Conservation (phyloP, 2,113 vertebrate genomes). For the Rutilus rutilus region DNA sequence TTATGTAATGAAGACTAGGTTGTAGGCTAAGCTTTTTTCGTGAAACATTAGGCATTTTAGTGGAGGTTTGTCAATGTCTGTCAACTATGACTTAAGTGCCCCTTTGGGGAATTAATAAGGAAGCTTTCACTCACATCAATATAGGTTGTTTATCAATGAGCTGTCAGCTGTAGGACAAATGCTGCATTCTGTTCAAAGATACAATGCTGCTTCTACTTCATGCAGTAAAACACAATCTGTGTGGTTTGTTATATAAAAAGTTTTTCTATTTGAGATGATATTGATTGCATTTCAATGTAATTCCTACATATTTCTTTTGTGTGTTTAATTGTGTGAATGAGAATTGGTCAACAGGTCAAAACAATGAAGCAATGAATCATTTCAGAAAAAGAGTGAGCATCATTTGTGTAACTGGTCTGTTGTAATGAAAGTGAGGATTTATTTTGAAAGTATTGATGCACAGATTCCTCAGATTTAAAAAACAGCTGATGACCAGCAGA, state of each 20-base stretch:
- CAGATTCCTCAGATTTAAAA: no score
- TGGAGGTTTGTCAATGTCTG: slow-evolving; percentile 7
- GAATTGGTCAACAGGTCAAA: no score
- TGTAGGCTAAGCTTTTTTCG: slow-evolving; percentile 35
- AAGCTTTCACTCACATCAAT: slow-evolving; percentile 24
- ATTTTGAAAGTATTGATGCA: background rate
- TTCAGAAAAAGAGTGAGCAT: background rate
- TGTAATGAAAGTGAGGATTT: background rate
- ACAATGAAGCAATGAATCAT: background rate
- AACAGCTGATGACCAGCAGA: no score
- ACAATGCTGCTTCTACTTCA: background rate
- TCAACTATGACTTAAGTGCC: slow-evolving; percentile 25
- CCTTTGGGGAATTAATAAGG: slow-evolving; percentile 33
- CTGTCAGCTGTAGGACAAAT: slow-evolving; percentile 2
- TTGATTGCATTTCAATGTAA: background rate
- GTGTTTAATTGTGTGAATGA: background rate
- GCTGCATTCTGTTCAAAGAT: background rate
- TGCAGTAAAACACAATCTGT: background rate
- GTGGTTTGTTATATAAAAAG: background rate
- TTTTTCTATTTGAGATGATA: no score
- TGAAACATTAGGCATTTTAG: slow-evolving; percentile 8
- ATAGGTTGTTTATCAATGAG: slow-evolving; percentile 20
- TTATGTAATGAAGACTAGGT: slow-evolving; percentile 66
- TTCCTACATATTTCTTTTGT: background rate
- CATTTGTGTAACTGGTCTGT: background rate